Percentiles rank a stretch among this genome's conserved stretches.
Conservation (phyloP, 2,888 invertebrate genomes). For the Aporophyla nigra region DNA sequence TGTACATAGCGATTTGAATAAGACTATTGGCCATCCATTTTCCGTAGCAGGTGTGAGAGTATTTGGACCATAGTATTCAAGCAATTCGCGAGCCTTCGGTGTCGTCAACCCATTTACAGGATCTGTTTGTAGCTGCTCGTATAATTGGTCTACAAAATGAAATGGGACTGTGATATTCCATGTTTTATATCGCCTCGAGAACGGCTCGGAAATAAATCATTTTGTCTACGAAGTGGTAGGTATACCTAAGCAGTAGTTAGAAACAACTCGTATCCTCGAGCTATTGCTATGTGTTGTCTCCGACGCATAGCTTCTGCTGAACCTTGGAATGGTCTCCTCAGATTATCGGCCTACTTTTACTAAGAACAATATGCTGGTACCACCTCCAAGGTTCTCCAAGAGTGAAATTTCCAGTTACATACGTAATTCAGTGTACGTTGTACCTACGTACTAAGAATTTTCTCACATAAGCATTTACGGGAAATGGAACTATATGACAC, state of each 20-base stretch:
- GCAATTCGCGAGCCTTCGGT: constrained; percentile 89
- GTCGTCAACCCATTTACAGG: constrained; percentile 91
- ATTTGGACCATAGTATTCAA: constrained; percentile 93
- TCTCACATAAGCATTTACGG: too few relatives aligned
- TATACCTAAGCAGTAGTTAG: neutral
- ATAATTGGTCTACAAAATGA: constrained; percentile 78
- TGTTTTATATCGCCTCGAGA: neutral
- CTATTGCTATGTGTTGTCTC: neutral
- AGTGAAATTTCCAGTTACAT: too few relatives aligned
- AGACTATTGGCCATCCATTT: constrained; percentile 93
- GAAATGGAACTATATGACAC: too few relatives aligned
- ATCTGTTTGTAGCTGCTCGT: constrained; percentile 77
- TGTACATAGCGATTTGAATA: constrained; percentile 86
- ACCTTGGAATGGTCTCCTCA: neutral
- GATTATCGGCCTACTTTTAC: neutral
- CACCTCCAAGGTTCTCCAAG: too few relatives aligned
- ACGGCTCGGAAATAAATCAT: neutral
- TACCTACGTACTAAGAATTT: too few relatives aligned
- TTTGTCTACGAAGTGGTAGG: neutral
- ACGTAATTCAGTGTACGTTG: too few relatives aligned
- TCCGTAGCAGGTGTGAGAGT: constrained; percentile 94
- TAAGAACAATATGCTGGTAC: neutral
- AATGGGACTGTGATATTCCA: neutral
- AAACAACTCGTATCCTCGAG: neutral
- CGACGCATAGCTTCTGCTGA: neutral